These are phyloP conservation scores for Tangara arthus DNA, from an alignment of 2,797 vertebrate species.

Conservation along the genomic window DNA sequence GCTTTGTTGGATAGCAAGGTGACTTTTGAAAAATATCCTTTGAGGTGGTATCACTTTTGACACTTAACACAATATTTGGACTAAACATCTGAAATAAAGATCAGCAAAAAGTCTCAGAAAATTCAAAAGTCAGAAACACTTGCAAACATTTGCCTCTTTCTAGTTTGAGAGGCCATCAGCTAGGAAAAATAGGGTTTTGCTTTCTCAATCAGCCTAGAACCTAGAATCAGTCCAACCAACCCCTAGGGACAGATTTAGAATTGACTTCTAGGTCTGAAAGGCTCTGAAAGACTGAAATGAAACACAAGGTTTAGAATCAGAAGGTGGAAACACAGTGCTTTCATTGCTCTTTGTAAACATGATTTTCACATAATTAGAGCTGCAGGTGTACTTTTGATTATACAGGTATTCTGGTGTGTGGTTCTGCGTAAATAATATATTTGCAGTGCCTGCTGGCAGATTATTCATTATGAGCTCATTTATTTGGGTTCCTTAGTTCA, in stretches of 20 bases:
- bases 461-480: slow-evolving; percentile 56
- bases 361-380: slow-evolving; percentile 40
- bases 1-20: neutral
- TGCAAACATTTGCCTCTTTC: neutral
- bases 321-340: neutral
- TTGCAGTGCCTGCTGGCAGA: neutral
- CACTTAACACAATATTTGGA: neutral
- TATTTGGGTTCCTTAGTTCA: slow-evolving; percentile 32
- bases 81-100: neutral
- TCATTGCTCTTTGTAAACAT: neutral
- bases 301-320: neutral
- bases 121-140: neutral
- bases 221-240: neutral
- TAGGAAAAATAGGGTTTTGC: neutral
- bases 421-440: neutral
- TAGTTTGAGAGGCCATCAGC: neutral
- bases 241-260: neutral
- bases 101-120: neutral
- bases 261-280: neutral
- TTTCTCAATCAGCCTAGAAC: neutral
- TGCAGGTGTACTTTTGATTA: slow-evolving; percentile 30
- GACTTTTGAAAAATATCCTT: neutral
- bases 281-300: neutral
- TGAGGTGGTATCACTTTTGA: neutral
- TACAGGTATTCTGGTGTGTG: slow-evolving; percentile 19